Conservation (phyloP, 2,797 vertebrate species). For the Nannoperca obscura region DNA sequence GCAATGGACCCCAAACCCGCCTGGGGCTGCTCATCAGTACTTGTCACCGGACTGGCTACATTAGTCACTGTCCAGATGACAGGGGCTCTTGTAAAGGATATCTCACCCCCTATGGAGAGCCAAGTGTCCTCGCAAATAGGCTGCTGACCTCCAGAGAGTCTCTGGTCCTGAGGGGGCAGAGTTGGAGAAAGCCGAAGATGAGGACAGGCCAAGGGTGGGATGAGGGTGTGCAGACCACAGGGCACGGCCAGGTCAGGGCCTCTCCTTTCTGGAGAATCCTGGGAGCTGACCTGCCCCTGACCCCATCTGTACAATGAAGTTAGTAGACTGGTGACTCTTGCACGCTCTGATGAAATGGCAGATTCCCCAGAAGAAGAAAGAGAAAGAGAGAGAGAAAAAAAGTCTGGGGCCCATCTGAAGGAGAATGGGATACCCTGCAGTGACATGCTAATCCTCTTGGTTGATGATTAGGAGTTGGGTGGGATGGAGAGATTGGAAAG, state of each 20-base stretch:
- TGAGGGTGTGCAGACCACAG: conserved; percentile 54
- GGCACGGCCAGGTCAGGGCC: conserved; percentile 61
- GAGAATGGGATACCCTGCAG: conserved; percentile 68
- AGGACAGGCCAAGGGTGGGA: conserved; percentile 49
- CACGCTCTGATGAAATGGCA: conserved; percentile 70
- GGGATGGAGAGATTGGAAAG: conserved; percentile 41
- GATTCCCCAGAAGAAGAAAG: conserved; percentile 53
- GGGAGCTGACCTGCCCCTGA: conserved; percentile 81
- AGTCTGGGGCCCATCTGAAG: conserved; percentile 64
- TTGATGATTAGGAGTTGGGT: conserved; percentile 53
- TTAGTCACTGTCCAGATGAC: conserved; percentile 87
- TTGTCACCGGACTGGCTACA: conserved; percentile 82
- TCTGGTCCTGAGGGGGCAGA: conserved; percentile 62
- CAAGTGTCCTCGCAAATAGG: conserved; percentile 83
- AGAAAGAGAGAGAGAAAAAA: conserved; percentile 6
- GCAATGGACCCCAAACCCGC: conserved; percentile 72
- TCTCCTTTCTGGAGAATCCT: conserved; percentile 63
- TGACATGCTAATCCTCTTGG: conserved; percentile 62
- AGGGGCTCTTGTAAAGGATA: conserved; percentile 83
- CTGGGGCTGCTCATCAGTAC: conserved; percentile 85
- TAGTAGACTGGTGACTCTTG: conserved; percentile 74
- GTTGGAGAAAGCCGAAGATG: conserved; percentile 40
- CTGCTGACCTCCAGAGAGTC: conserved; percentile 79
- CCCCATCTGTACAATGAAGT: conserved; percentile 68
- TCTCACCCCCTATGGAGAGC: conserved; percentile 81